phyloP scores from a whole-genome alignment of 92 coral and sea anemone species.

The Heteractis magnifica region DNA sequence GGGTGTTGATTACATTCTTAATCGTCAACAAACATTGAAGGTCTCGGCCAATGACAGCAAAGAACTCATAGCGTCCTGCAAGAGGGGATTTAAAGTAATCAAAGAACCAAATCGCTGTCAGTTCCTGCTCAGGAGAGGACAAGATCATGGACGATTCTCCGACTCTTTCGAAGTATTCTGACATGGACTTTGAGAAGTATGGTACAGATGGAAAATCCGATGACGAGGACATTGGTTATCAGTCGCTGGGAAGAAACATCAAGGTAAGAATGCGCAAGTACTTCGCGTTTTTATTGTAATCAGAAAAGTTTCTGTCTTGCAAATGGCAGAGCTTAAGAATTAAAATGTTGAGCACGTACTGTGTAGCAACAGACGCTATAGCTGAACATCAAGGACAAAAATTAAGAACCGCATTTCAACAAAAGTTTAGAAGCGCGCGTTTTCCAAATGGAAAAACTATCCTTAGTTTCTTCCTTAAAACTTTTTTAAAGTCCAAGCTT shows the following conservation, averaged over 20 bases:
- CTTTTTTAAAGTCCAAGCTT: neutral
- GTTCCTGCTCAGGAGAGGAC: constrained; percentile 9
- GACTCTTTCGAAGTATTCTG: constrained; percentile 31
- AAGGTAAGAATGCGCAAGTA: constrained; percentile 48
- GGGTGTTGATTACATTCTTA: constrained; percentile 45
- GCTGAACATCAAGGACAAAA: neutral
- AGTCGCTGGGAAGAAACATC: constrained; percentile 76
- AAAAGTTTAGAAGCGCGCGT: neutral
- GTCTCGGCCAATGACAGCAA: constrained; percentile 48
- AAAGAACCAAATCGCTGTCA: neutral
- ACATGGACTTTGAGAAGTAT: constrained; percentile 37
- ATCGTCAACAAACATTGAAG: constrained; percentile 24
- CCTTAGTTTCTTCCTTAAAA: neutral
- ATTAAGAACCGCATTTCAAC: neutral
- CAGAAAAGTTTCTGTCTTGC: neutral
- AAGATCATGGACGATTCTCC: constrained; percentile 60
- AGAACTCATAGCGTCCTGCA: constrained; percentile 58
- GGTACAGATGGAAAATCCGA: constrained; percentile 45
- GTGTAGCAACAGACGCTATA: neutral
- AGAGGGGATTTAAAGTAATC: constrained; percentile 21
- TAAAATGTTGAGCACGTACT: neutral
- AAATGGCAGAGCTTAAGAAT: neutral
- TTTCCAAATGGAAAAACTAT: neutral
- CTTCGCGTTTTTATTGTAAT: neutral
- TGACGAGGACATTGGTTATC: constrained; percentile 78